Evolutionary conservation across 1,140 invertebrate species (phyloP), one percentile per base, ranked within the genome.

Genomic region (Mesaphorura yosii): DNA sequence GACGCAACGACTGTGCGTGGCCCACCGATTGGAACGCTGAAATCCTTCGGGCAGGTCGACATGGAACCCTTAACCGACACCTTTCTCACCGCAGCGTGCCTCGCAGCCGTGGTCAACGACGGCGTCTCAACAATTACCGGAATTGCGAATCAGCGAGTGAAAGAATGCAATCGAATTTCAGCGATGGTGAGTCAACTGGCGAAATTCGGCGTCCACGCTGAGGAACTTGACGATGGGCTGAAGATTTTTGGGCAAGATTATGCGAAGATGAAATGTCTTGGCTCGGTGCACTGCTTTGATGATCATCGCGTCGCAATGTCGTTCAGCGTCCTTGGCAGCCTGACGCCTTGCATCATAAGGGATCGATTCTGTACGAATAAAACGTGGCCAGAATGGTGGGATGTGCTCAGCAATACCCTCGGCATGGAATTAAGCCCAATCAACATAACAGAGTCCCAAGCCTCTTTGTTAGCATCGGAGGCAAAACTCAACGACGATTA

Each of bases 81-180:
- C 19, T 48, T 48, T 34, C 22, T 48, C 19, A 48, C 46, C 4
- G 27, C 27, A 15, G 25, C 46, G 14, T 27, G 31, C 29, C 29
- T 48, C 6, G 46, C 25, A 5, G 25, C 46, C 15, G n/a, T n/a
- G n/a, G 29, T 48, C 4, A 31, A 27, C 37, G 29, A 29, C 5
- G 46, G 46, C n/a, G 27, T 12, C n/a, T 34, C 46, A 6, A 5
- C 31, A 20, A 48, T 48, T 22, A 15, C 15, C 23, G 46, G 46
- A 12, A 31, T 48, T 29, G 46, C 27, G 25, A 48, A 48, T 34
- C 25, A 27, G 46, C 46, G 46, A 20, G 46, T 48, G 5, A 48
- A 48, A 20, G 46, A 48, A 22, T 48, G 46, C 23, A 31, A 48
- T 26, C 27, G 46, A 12, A 48, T 48, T 26, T 4, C 12, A 5